A percentile compares a stretch with the other conserved stretches of the same genome.
These are phyloP conservation scores for Virgularia gustaviana DNA, from an alignment of 92 coral and sea anemone species.

Conservation along the genomic window DNA sequence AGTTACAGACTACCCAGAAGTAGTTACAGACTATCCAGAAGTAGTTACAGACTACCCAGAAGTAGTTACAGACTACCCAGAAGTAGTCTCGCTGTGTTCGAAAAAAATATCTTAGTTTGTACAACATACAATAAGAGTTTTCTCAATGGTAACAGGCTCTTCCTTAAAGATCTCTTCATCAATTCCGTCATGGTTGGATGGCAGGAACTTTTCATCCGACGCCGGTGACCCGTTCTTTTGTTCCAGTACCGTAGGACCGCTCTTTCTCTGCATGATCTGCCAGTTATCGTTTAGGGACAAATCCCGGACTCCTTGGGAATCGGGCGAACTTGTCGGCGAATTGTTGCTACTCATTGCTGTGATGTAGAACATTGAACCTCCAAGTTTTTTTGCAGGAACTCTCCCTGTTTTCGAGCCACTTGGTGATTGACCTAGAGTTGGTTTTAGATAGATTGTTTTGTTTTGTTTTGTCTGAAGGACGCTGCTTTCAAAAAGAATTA, in stretches of 20 bases:
- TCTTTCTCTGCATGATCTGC: background rate
- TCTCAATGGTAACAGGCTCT: conserved; percentile 9
- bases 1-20: no score
- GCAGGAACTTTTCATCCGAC: background rate
- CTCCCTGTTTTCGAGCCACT: background rate
- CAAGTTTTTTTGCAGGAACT: background rate
- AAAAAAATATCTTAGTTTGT: background rate
- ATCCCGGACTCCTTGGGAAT: background rate
- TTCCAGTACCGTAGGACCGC: background rate
- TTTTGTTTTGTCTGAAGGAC: no score
- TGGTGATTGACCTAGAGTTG: conserved; percentile 1
- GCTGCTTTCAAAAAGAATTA: no score
- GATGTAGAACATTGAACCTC: conserved; percentile 30
- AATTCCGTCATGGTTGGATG: background rate
- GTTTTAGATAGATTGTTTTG: no score
- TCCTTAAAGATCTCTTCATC: conserved; percentile 23
- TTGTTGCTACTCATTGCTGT: conserved; percentile 9
- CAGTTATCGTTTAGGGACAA: conserved; percentile 23
- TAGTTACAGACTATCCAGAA: no score
- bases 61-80: background rate
- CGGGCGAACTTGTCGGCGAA: background rate
- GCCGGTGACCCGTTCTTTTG: background rate
- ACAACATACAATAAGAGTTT: conserved; percentile 9
- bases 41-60: no score
- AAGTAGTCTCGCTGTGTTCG: background rate